These are phyloP conservation scores for Lycophotia porphyrea DNA, from an alignment of 2,888 invertebrate species.

Conservation along the genomic window DNA sequence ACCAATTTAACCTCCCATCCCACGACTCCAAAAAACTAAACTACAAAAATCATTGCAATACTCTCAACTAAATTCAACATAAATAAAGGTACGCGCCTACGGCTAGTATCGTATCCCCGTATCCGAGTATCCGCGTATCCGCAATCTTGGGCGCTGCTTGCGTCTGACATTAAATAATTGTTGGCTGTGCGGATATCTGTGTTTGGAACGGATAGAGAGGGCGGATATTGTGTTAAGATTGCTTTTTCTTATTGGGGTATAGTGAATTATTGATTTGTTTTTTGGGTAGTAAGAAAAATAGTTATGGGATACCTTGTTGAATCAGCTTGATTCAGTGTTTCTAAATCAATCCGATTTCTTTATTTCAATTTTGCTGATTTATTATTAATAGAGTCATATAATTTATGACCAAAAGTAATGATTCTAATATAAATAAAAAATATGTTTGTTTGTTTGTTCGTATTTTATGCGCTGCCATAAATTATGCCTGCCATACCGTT, in stretches of 20 bases:
- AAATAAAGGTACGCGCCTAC: constrained; percentile 70
- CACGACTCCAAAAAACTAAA: not conserved
- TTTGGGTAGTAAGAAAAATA: not conserved
- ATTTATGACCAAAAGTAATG: too few relatives aligned
- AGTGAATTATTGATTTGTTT: constrained; percentile 1
- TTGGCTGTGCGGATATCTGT: constrained; percentile 68
- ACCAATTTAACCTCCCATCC: not conserved
- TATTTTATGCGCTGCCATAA: too few relatives aligned
- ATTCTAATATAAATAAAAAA: too few relatives aligned
- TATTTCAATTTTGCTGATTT: not conserved
- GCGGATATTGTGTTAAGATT: constrained; percentile 28
- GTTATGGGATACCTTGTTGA: not conserved
- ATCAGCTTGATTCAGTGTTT: not conserved
- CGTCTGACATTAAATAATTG: constrained; percentile 86
- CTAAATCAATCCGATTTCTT: not conserved
- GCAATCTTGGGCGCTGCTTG: constrained; percentile 80
- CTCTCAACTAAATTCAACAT: constrained; percentile 18
- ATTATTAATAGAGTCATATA: too few relatives aligned
- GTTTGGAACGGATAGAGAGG: constrained; percentile 50
- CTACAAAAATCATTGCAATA: constrained; percentile 45
- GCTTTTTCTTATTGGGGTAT: constrained; percentile 15
- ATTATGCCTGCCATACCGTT: too few relatives aligned
- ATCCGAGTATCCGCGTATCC: constrained; percentile 67
- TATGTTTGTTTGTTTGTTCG: too few relatives aligned
- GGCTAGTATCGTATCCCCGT: constrained; percentile 52